Evolutionary conservation across 2,797 vertebrate genomes (phyloP), one percentile per base, ranked within the genome.

Genomic region (Austrolebias charrua): DNA sequence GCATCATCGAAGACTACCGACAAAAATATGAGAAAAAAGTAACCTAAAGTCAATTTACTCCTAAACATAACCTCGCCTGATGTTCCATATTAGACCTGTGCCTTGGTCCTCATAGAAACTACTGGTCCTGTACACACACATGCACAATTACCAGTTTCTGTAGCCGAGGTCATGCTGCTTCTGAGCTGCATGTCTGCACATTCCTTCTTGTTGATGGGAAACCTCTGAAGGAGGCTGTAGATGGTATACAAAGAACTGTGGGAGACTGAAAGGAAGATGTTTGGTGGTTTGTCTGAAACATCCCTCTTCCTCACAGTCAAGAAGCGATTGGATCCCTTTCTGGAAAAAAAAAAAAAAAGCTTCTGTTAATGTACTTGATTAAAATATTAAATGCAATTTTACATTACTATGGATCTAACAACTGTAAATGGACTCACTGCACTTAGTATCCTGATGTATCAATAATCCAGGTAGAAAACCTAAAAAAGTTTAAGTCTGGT

Each of bases 291-390:
- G 49, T 94, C 93, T 16, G 89, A 92, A 51, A 91, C 90, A 69
- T 91, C 87, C 78, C 93, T 98, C 84, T 96, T 99, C 82, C 88
- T 94, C 69, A 99, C 83, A 5, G 95, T 96, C 52, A 99, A 87
- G 69, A 89, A 95, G 70, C 96, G 91, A 73, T 76, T 89, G 53
- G 86, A 55, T 76, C 94, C 95, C 91, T 96, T 98, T 63, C 97
- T 99, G 76, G 66, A 74, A 78, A 7, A 64, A 15, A 70, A 12
- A 1, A 2, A 47, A 13, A 16, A 19, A n/a, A 18, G 33, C n/a
- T 14, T 46, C 18, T 19, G 6, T 43, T 38, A 19, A 18, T 11
- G 4, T 11, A n/a, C 9, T 35, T 53, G 11, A n/a, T 51, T 51
- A 14, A 15, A 31, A 51, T 9, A 16, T 19, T 16, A 44, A 44